These are phyloP conservation scores for Bujurquina vittata DNA, from an alignment of 2,113 vertebrate species.

Conservation along the genomic window DNA sequence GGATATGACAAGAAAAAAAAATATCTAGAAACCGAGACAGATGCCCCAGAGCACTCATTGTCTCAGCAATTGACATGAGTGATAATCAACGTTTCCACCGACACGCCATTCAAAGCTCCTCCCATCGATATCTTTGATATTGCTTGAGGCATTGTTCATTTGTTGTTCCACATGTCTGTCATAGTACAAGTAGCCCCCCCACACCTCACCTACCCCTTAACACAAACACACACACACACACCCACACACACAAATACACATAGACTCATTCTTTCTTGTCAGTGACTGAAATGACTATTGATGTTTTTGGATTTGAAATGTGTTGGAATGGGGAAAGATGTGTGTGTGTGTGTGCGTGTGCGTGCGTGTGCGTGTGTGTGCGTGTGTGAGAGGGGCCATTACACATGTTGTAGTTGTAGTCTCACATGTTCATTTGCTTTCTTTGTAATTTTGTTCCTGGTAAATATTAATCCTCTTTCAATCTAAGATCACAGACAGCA, in stretches of 20 bases:
- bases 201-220: background rate
- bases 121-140: slow-evolving; percentile 71
- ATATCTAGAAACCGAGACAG: slow-evolving; percentile 41
- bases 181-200: slow-evolving; percentile 39
- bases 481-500: background rate
- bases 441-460: background rate
- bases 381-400: slow-evolving; percentile 25
- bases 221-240: slow-evolving; percentile 12
- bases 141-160: slow-evolving; percentile 67
- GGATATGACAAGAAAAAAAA: slow-evolving; percentile 48
- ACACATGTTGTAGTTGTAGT: slow-evolving; percentile 20
- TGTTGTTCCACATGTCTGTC: slow-evolving; percentile 62
- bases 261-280: slow-evolving; percentile 43
- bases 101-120: slow-evolving; percentile 67
- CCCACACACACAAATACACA: slow-evolving; percentile 7
- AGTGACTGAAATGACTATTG: slow-evolving; percentile 71
- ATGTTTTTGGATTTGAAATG: slow-evolving; percentile 73
- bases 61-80: slow-evolving; percentile 67
- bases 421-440: background rate
- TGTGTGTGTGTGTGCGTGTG: background rate
- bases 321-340: slow-evolving; percentile 45
- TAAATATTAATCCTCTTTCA: background rate
- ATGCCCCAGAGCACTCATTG: slow-evolving; percentile 62
- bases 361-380: background rate
- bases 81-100: slow-evolving; percentile 63